phyloP scores from a whole-genome alignment of 1,140 invertebrate species.

The Paramacrobiotus metropolitanus region DNA sequence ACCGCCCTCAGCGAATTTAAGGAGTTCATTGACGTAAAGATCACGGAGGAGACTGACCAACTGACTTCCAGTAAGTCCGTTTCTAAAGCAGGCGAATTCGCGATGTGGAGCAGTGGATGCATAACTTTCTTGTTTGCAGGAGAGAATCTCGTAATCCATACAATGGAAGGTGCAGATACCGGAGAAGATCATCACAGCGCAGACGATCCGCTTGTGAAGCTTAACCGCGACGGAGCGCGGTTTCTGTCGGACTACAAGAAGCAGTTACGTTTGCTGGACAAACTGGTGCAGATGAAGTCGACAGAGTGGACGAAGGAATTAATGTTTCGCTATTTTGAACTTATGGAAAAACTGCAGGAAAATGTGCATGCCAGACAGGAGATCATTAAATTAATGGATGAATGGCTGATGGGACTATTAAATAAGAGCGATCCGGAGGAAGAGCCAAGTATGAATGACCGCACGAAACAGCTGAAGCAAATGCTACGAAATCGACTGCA shows the following conservation, averaged over 20 bases:
- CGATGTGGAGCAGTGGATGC: too few relatives aligned
- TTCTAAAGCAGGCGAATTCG: too few relatives aligned
- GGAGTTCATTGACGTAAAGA: not conserved
- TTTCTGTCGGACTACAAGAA: not conserved
- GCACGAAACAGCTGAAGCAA: not conserved
- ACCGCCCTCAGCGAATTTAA: not conserved
- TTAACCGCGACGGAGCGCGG: not conserved
- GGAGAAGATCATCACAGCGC: not conserved
- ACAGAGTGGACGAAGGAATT: not conserved
- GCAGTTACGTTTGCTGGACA: not conserved
- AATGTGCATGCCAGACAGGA: not conserved
- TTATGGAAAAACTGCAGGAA: constrained; percentile 1
- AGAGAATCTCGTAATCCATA: not conserved
- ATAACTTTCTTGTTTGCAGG: not conserved
- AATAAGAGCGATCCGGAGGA: not conserved
- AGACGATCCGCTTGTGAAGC: not conserved
- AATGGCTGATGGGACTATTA: not conserved
- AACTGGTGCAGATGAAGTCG: not conserved
- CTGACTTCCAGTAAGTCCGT: not conserved
- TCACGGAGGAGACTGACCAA: not conserved
- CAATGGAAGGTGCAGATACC: not conserved
- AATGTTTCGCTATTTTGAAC: not conserved
- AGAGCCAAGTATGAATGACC: not conserved
- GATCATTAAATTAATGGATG: not conserved
- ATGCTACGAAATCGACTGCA: not conserved